These are phyloP conservation scores for Propithecus deckenii DNA, from an alignment of 2,797 vertebrate genomes.

Conservation along the genomic window DNA sequence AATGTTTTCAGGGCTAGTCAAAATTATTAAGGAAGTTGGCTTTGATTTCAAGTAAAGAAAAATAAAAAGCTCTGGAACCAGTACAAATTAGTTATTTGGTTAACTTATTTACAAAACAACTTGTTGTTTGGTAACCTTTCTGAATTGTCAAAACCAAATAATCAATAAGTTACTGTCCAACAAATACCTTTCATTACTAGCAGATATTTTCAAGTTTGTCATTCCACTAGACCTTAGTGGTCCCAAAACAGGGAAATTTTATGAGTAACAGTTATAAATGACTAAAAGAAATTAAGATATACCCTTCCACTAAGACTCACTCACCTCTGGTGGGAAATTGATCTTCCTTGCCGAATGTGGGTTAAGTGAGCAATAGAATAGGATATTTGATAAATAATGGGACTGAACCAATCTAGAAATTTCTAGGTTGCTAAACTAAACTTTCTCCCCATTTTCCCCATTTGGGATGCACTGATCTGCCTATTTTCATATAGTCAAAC, in stretches of 20 bases:
- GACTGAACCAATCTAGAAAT: not conserved
- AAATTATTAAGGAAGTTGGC: not conserved
- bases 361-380: not conserved
- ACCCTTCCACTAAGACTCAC: not conserved
- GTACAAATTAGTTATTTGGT: not conserved
- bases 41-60: conserved; percentile 33
- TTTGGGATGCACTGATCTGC: not conserved
- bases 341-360: not conserved
- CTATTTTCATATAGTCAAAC: not conserved
- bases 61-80: not conserved
- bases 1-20: not conserved
- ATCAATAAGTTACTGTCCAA: not conserved
- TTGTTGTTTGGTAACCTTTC: not conserved
- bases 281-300: not conserved
- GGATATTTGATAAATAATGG: not conserved
- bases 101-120: too few species aligned
- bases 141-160: not conserved
- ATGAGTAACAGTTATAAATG: not conserved
- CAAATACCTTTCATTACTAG: not conserved
- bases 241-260: not conserved
- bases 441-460: not conserved
- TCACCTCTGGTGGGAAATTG: not conserved
- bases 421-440: not conserved
- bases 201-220: conserved; percentile 17
- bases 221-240: not conserved